phyloP scores from a whole-genome alignment of 1,140 invertebrate genomes.

The Drosophila dunni region DNA sequence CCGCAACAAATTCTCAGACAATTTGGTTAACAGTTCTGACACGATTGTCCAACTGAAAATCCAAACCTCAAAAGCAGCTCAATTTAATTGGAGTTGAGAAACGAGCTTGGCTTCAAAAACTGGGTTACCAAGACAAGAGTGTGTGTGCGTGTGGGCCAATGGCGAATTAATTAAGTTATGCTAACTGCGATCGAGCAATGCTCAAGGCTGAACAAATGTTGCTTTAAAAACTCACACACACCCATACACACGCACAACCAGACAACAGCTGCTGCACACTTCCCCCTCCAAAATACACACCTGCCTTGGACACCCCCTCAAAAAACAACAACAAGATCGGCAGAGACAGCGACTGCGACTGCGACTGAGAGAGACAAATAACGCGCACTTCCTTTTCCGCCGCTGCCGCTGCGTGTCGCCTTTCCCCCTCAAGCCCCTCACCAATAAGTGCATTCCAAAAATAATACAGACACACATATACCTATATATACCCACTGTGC shows the following conservation, averaged over 20 bases:
- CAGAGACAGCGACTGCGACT: constrained; percentile 10
- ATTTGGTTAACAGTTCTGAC: not conserved
- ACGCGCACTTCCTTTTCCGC: constrained; percentile 64
- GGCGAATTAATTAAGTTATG: constrained; percentile 39
- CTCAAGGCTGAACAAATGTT: constrained; percentile 35
- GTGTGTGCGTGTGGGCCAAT: constrained; percentile 39
- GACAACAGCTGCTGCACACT: constrained; percentile 21
- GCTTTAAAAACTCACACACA: constrained; percentile 31
- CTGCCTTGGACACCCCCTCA: constrained; percentile 33
- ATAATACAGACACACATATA: constrained; percentile 33
- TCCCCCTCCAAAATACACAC: constrained; percentile 26
- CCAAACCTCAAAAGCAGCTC: constrained; percentile 14
- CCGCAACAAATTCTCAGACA: constrained; percentile 14
- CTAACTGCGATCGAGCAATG: constrained; percentile 33
- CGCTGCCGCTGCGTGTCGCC: constrained; percentile 6
- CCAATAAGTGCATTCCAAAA: constrained; percentile 54
- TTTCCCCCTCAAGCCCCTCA: constrained; percentile 4
- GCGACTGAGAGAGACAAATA: constrained; percentile 49
- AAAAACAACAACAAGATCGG: constrained; percentile 15
- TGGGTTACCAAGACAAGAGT: constrained; percentile 29
- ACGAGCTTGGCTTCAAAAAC: constrained; percentile 19
- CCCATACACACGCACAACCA: constrained; percentile 7
- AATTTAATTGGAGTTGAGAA: constrained; percentile 27
- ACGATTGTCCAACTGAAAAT: not conserved
- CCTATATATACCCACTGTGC: not conserved